A percentile compares a stretch with the other conserved stretches of the same genome.
Conservation (phyloP, 2,888 invertebrate species). For the Drosophila rellima region DNA sequence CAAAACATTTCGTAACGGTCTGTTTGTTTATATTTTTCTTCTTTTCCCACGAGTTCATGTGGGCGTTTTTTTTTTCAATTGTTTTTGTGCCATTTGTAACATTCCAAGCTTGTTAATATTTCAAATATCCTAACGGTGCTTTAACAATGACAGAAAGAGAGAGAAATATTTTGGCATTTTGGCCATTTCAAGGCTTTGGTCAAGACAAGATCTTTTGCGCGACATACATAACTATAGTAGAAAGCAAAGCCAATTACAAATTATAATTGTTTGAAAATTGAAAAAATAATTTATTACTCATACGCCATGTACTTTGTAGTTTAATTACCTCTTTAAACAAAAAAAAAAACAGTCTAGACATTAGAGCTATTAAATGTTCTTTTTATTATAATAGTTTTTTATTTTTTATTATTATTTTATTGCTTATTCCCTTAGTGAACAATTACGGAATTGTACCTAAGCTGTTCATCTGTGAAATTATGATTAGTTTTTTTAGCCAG, state of each 20-base stretch:
- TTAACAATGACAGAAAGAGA: not conserved
- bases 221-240: not conserved
- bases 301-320: conserved; percentile 11
- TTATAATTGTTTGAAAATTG: conserved; percentile 3
- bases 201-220: not conserved
- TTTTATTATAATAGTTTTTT: not conserved
- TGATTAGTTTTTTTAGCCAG: too few relatives aligned
- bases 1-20: conserved; percentile 58
- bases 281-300: conserved; percentile 14
- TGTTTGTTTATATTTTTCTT: conserved; percentile 51
- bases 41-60: conserved; percentile 6
- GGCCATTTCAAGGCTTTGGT: not conserved
- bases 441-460: not conserved
- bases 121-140: not conserved
- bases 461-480: not conserved
- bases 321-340: conserved; percentile 2
- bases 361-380: conserved; percentile 5
- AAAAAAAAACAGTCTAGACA: conserved; percentile 1
- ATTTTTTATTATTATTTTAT: not conserved
- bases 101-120: conserved; percentile 22
- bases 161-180: not conserved
- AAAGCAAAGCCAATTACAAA: conserved; percentile 9
- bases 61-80: conserved; percentile 18
- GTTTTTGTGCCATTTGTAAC: conserved; percentile 25
- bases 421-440: not conserved